Evolutionary conservation across 2,888 invertebrate genomes (phyloP).

Genomic region (Brenthis ino): DNA sequence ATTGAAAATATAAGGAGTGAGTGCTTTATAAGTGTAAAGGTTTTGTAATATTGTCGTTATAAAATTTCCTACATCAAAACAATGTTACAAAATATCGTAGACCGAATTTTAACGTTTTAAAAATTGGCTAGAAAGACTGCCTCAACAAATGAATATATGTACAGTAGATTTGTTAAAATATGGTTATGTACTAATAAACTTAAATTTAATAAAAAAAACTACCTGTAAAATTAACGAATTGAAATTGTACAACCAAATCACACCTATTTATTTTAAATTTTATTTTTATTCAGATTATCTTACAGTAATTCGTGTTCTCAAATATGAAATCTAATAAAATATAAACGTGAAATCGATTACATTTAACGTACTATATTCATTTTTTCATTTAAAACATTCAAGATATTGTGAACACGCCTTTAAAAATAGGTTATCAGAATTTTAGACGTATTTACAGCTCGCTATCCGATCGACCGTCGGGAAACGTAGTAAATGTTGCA

Average conservation of each 20-base stretch:
- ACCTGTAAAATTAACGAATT: background rate
- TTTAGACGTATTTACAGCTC: slow-evolving; percentile 58
- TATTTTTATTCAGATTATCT: too few species aligned
- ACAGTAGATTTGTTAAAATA: too few species aligned
- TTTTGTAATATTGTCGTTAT: too few species aligned
- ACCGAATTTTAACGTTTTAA: background rate
- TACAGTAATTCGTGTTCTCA: too few species aligned
- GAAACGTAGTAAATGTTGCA: slow-evolving; percentile 18
- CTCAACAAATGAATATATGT: background rate
- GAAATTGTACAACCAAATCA: too few species aligned
- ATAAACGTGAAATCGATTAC: background rate
- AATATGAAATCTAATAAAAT: background rate
- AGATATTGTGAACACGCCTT: slow-evolving; percentile 9
- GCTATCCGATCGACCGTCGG: slow-evolving; percentile 46
- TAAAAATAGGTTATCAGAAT: slow-evolving; percentile 15
- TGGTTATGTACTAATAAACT: too few species aligned
- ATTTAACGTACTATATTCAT: background rate
- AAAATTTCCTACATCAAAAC: too few species aligned
- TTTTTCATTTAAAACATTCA: background rate
- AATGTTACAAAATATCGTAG: background rate
- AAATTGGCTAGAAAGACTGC: background rate
- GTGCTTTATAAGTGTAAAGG: too few species aligned
- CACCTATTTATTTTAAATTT: too few species aligned
- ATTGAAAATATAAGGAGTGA: background rate
- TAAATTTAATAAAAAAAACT: background rate